These are phyloP conservation scores for Liasis olivaceus DNA, from an alignment of 2,797 vertebrate genomes.

Conservation along the genomic window DNA sequence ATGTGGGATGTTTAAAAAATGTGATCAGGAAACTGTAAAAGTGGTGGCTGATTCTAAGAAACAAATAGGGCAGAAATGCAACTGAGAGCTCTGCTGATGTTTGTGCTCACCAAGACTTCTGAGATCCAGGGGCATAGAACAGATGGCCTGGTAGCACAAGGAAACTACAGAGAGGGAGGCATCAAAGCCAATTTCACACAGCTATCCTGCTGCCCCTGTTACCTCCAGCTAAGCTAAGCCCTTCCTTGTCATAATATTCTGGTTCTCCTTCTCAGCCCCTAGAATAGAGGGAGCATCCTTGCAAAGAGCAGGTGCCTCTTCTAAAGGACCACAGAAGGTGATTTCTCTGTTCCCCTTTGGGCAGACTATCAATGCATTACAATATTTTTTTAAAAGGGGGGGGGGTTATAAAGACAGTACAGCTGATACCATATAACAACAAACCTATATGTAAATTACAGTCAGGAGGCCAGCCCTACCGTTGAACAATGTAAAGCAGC, in stretches of 20 bases:
- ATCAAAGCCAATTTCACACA: neutral
- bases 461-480: no score
- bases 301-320: neutral
- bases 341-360: neutral
- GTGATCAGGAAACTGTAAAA: neutral
- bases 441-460: no score
- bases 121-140: conserved; percentile 11
- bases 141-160: conserved; percentile 36
- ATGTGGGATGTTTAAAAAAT: no score
- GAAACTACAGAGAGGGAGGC: neutral
- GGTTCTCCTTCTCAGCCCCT: no score
- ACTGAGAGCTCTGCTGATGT: fast-evolving
- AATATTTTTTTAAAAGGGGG: no score
- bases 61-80: neutral
- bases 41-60: neutral
- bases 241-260: neutral
- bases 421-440: no score
- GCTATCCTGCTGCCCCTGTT: neutral
- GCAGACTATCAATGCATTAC: neutral
- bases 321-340: neutral
- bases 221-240: neutral
- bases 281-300: neutral
- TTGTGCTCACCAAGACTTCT: neutral
- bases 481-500: fast-evolving
- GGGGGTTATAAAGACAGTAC: no score